Evolutionary conservation across 2,797 vertebrate species (phyloP), one percentile per base, ranked within the genome.

Genomic region (Acipenser transmontanus): DNA sequence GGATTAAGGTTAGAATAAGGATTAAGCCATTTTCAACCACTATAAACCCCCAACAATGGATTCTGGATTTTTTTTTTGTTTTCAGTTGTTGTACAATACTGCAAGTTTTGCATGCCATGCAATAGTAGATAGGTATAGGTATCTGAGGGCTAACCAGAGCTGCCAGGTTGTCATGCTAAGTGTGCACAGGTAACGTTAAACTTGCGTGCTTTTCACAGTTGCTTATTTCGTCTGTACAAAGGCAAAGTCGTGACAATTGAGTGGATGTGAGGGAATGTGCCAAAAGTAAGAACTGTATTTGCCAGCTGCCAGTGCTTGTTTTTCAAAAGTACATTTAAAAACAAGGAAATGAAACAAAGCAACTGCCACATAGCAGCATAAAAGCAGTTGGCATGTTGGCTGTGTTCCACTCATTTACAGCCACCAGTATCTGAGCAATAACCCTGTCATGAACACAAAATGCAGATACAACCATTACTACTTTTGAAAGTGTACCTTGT

Each of bases 151-250:
- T 59, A 59, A 63, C 65, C 70, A 76, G 77, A 65, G 73, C 59
- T 9, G n/a, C 49, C 67, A 77, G 71, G 72, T 81, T 78, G 73
- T 70, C 68, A 8, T 3, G 56, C 71, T 66, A 69, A 2, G 72
- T 67, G 82, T 81, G 77, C 82, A 87, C 82, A 84, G 81, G 76
- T 78, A 60, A 66, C 78, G 78, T 82, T 79, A 76, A 69, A 62
- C 72, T 67, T 74, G 72, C 62, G 61, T 65, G 75, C 70, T 81
- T 71, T 62, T 64, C 52, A 74, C 76, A 80, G 79, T 82, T 72
- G 76, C 72, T 71, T 69, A 13, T 69, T 71, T 70, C 69, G 73
- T 74, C 77, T 79, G 69, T 76, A 69, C 80, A 74, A 47, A 67
- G 71, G 76, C 69, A 62, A 74, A 80, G 10, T 13, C 61, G 48